Evolutionary conservation across 2,888 invertebrate genomes (phyloP), one percentile per base, ranked within the genome.

Genomic region (Diarsia mendica): DNA sequence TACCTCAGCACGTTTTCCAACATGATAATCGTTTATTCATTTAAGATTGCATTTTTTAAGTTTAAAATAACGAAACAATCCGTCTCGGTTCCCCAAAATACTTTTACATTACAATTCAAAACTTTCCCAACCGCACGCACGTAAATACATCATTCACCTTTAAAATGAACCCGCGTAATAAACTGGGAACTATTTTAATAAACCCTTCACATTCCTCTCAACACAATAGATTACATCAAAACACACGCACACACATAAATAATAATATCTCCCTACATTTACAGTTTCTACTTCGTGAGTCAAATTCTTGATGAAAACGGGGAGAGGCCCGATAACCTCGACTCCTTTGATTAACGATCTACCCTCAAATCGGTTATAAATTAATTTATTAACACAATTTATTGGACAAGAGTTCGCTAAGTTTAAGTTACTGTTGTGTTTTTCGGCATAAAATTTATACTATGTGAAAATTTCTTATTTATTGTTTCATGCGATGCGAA

Each of bases 321-420:
- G 68, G 70, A 58, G 55, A 64, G 72, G 76, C 71, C 68, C 67
- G 85, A 86, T 87, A 83, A 78, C 81, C 76, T 74, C 76, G 58
- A 67, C 75, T 79, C 65, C 70, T 67, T 84, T 87, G 84, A 88
- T 88, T 83, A 87, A 88, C 85, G 87, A 80, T 80, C 80, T 75
- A 23, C 80, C 79, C 71, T 79, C 74, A 76, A 79, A 88, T 80
- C 79, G 83, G 88, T 83, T 85, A 85, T 83, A 87, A 88, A 88
- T 88, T 88, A 88, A 87, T 88, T 85, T 88, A 84, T 85, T 82
- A 81, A 74, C 77, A 76, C 80, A 85, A 88, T 85, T 88, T 88
- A 88, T 86, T 79, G 75, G 74, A 72, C 70, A 67, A 80, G 58
- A 85, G 72, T 80, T 80, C 58, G 51, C 69, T 76, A 83, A 83